Evolutionary conservation across 2,888 invertebrate species (phyloP).

Genomic region (Drosophila eohydei): DNA sequence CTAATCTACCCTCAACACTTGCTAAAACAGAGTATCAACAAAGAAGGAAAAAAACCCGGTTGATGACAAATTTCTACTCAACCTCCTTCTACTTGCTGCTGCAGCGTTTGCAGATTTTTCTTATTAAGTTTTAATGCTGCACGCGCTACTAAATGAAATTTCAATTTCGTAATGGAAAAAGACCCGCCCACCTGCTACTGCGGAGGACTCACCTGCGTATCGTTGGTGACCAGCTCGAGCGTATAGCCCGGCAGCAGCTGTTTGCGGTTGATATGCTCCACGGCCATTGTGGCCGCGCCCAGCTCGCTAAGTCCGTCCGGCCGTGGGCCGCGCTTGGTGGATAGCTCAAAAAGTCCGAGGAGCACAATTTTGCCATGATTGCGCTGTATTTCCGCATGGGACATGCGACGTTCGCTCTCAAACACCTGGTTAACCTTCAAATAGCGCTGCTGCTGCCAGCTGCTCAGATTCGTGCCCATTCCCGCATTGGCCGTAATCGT

Average conservation of each 20-base stretch:
- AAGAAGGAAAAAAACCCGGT: conserved; percentile 2
- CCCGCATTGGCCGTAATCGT: conserved; percentile 29
- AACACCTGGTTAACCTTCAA: conserved; percentile 85
- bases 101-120: conserved; percentile 70
- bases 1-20: not conserved
- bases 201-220: conserved; percentile 90
- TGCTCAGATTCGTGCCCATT: conserved; percentile 46
- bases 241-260: conserved; percentile 89
- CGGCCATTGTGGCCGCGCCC: conserved; percentile 91
- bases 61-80: conserved; percentile 58
- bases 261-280: conserved; percentile 91
- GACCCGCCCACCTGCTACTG: not conserved
- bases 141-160: conserved; percentile 74
- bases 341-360: conserved; percentile 92
- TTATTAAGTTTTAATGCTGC: conserved; percentile 78
- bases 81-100: not conserved
- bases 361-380: conserved; percentile 87
- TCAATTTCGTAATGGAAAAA: conserved; percentile 73
- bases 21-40: not conserved
- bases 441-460: conserved; percentile 77
- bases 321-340: conserved; percentile 88
- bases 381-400: conserved; percentile 70
- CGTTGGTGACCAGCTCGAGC: conserved; percentile 91
- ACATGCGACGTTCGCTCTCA: conserved; percentile 83
- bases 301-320: conserved; percentile 90